Evolutionary conservation across 2,113 vertebrate species (phyloP).

Genomic region (Bothrops jararaca): DNA sequence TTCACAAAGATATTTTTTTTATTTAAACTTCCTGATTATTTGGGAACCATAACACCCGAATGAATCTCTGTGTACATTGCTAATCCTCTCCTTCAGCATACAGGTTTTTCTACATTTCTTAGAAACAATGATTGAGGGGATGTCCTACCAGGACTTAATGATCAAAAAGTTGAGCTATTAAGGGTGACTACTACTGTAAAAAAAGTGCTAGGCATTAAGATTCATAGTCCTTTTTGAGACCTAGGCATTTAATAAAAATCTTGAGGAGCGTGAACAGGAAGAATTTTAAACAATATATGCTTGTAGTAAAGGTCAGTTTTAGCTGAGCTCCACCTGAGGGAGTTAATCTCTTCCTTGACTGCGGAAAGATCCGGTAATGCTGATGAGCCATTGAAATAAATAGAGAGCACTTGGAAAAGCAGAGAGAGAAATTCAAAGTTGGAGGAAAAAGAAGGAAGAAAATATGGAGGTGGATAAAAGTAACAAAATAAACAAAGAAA

Average conservation of each 20-base stretch:
- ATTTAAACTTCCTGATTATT: neutral
- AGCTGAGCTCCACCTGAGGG: neutral
- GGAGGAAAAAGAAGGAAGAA: neutral
- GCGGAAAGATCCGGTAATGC: neutral
- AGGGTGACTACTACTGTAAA: neutral
- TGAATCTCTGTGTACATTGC: neutral
- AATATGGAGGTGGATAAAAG: neutral
- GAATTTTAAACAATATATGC: neutral
- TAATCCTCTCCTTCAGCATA: neutral
- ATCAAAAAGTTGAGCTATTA: neutral
- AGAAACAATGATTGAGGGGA: neutral
- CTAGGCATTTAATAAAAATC: neutral
- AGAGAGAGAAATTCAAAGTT: neutral
- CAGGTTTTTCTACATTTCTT: neutral
- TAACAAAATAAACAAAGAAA: neutral
- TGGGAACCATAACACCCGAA: neutral
- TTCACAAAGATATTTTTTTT: neutral
- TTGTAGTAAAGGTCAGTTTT: neutral
- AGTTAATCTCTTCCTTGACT: neutral
- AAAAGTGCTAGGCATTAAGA: neutral
- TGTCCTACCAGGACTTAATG: neutral
- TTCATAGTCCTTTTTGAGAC: neutral
- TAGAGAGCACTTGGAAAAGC: neutral
- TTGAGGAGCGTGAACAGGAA: neutral
- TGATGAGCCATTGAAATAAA: neutral